Evolutionary conservation across 1,140 invertebrate genomes (phyloP), one percentile per base, ranked within the genome.

Genomic region (Drosophila kanapiae): DNA sequence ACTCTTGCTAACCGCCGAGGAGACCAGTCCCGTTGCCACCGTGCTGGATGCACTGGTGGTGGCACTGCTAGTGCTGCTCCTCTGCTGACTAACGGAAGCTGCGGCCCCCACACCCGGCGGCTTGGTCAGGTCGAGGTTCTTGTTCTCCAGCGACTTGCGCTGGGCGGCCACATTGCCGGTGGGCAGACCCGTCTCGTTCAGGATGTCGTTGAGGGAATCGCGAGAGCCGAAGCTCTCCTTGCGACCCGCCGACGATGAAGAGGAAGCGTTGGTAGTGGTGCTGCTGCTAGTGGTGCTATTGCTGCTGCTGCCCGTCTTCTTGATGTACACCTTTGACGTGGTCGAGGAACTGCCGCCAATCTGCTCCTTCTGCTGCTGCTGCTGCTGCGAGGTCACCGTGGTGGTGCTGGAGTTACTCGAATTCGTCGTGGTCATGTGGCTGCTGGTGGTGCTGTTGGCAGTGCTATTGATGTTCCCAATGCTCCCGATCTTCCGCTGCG

Each of bases 141-240:
- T 93, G 40, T 88, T 83, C 80, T 94, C 94, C 67, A 94, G 77
- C 38, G 94, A 94, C 82, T 94, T 94, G 77, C 94, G 81, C 76
- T 94, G 93, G 27, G 94, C 92, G 23, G 93, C 93, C 75, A 94
- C 92, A 75, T 93, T 94, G 64, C 80, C 92, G 16, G 72, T 81
- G 47, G 85, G 75, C 61, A 93, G 60, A 2, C 92, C 91, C 64
- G 91, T 92, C 54, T 93, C 92, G 37, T 78, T 90, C 33, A 91
- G 79, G 53, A 93, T 92, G 69, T 93, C 92, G 79, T 92, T 93
- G 23, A 93, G 78, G 10, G 92, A 93, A 62, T 93, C 92, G 45
- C 88, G 80, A 9, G 92, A 93, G 37, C 92, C 91, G 23, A 93
- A 93, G 59, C 92, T 93, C 74, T 93, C 92, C 70, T 93, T 93